phyloP scores from a whole-genome alignment of 2,888 invertebrate genomes.

The Dasypolia templi region DNA sequence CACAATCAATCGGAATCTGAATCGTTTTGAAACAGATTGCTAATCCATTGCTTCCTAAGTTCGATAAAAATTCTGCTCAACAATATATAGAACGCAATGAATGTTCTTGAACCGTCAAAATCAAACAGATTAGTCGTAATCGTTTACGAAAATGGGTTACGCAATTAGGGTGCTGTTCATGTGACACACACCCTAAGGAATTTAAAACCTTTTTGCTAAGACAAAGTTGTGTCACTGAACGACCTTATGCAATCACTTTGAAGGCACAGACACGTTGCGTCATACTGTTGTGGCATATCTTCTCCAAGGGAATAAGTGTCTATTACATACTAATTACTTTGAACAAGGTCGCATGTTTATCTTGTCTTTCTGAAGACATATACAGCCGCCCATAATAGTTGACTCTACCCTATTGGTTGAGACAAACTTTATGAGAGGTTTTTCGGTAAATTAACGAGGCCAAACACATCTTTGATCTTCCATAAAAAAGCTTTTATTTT shows the following conservation, averaged over 20 bases:
- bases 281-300: slow-evolving; percentile 56
- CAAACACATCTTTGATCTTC: background rate
- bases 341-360: slow-evolving; percentile 51
- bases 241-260: slow-evolving; percentile 56
- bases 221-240: slow-evolving; percentile 53
- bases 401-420: background rate
- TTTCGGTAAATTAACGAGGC: background rate
- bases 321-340: slow-evolving; percentile 66
- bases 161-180: no score
- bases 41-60: no score
- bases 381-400: slow-evolving; percentile 20
- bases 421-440: slow-evolving; percentile 4
- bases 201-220: slow-evolving; percentile 47
- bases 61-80: no score
- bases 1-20: no score
- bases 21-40: no score
- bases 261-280: slow-evolving; percentile 50
- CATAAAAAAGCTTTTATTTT: background rate
- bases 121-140: no score
- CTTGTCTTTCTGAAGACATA: slow-evolving; percentile 33
- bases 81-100: no score
- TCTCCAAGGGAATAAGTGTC: slow-evolving; percentile 64
- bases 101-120: no score
- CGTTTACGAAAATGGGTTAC: no score
- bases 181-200: slow-evolving; percentile 57